Conservation (phyloP, 1,140 invertebrate genomes). For the Leptonema lineaticorne region DNA sequence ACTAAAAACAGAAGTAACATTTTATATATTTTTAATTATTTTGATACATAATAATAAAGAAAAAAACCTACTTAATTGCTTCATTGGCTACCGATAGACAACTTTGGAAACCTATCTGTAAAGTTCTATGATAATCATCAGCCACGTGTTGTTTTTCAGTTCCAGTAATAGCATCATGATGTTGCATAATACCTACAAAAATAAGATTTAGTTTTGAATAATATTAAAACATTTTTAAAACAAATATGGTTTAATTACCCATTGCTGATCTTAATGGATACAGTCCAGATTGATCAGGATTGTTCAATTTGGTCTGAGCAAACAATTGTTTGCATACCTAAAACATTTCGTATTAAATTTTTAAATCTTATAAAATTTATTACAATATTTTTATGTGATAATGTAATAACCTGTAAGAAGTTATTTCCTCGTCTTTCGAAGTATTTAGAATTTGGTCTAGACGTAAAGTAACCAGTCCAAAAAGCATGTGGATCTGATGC, state of each 20-base stretch:
- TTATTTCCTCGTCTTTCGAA: slow-evolving; percentile 78
- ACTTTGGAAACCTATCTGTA: slow-evolving; percentile 61
- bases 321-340: slow-evolving; percentile 57
- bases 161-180: slow-evolving; percentile 89
- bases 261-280: slow-evolving; percentile 56
- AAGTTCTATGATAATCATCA: slow-evolving; percentile 75
- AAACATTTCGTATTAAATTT: slow-evolving; percentile 43
- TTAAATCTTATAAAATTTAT: background rate
- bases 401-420: slow-evolving; percentile 66
- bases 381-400: too few relatives aligned
- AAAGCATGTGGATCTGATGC: slow-evolving; percentile 78
- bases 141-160: slow-evolving; percentile 91
- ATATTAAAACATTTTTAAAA: background rate
- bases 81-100: slow-evolving; percentile 56
- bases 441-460: slow-evolving; percentile 79
- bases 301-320: slow-evolving; percentile 44
- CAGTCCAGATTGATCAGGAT: slow-evolving; percentile 46
- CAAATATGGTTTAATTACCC: slow-evolving; percentile 33
- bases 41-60: too few relatives aligned
- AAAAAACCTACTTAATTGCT: slow-evolving; percentile 50
- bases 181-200: slow-evolving; percentile 79
- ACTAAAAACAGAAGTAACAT: background rate
- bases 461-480: slow-evolving; percentile 97
- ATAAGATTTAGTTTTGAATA: background rate
- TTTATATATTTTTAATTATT: background rate